Percentiles rank a stretch among this genome's conserved stretches.
phyloP scores from a whole-genome alignment of 2,888 invertebrate species.

The Leptopterna dolabrata region DNA sequence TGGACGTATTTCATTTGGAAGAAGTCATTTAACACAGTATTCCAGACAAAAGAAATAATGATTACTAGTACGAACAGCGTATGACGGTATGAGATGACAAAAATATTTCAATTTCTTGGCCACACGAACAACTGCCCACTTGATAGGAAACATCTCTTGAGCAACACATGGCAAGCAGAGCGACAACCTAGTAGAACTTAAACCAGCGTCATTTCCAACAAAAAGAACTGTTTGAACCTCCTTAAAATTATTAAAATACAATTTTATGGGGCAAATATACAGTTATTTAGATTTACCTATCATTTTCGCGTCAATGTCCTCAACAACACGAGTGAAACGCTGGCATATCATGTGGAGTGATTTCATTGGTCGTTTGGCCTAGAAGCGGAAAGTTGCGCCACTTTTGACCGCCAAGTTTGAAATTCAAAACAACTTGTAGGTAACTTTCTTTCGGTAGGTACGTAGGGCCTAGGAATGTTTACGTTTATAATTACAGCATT shows the following conservation, averaged over 20 bases:
- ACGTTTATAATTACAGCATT: no score
- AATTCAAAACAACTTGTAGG: neutral
- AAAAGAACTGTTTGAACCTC: neutral
- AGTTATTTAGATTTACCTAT: neutral
- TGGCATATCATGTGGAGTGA: constrained; percentile 60
- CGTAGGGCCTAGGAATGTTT: no score
- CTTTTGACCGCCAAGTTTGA: constrained; percentile 5
- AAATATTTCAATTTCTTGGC: constrained; percentile 57
- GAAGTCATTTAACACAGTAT: constrained; percentile 31
- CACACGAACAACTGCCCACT: constrained; percentile 53
- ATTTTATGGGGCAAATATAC: neutral
- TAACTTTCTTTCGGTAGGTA: no score
- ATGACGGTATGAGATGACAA: constrained; percentile 60
- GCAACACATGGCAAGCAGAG: constrained; percentile 54
- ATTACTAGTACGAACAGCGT: constrained; percentile 45
- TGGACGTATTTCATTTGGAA: neutral
- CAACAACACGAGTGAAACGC: neutral
- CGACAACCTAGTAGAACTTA: neutral
- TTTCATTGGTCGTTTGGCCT: constrained; percentile 56
- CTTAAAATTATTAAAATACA: no score
- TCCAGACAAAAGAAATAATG: neutral
- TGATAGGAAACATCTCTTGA: constrained; percentile 37
- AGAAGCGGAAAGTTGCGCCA: neutral
- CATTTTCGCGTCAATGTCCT: neutral
- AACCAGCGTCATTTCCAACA: neutral